Percentiles rank a stretch among this genome's conserved stretches.
Evolutionary conservation across 2,888 invertebrate species (phyloP).

Genomic region (Harpagoxenus sublaevis): DNA sequence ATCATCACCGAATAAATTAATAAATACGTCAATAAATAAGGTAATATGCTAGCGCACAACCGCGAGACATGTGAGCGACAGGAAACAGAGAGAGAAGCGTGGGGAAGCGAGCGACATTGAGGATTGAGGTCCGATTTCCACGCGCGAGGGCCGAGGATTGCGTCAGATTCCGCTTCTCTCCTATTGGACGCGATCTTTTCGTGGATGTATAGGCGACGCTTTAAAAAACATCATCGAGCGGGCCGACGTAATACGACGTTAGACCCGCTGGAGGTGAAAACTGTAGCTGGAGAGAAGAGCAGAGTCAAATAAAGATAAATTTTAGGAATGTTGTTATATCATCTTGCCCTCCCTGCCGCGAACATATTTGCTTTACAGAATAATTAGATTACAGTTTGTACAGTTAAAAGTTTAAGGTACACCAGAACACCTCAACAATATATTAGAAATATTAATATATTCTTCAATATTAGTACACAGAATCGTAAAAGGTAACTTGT

Average conservation of each 20-base stretch:
- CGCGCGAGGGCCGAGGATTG: not conserved
- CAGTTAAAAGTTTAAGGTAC: not conserved
- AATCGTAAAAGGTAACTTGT: not conserved
- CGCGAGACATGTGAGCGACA: slow-evolving; percentile 80
- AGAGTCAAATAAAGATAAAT: not conserved
- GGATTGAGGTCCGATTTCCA: not conserved
- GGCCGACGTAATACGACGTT: not conserved
- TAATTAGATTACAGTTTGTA: not conserved
- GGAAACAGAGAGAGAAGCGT: slow-evolving; percentile 13
- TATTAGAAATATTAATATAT: slow-evolving; percentile 14
- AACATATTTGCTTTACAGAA: not conserved
- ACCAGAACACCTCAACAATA: not conserved
- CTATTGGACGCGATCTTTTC: not conserved
- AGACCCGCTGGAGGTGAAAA: not conserved
- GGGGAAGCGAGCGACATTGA: not conserved
- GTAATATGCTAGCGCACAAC: slow-evolving; percentile 81
- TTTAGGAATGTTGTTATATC: not conserved
- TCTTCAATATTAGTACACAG: not conserved
- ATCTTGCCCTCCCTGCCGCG: no score
- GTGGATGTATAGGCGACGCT: not conserved
- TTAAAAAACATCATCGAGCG: not conserved
- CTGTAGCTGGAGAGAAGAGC: not conserved
- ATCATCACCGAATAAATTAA: slow-evolving; percentile 87
- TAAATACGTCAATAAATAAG: slow-evolving; percentile 83
- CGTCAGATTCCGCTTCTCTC: slow-evolving; percentile 42